A percentile compares a stretch with the other conserved stretches of the same genome.
phyloP scores from a whole-genome alignment of 2,888 invertebrate species.

The Macrosoma leucophasiata region DNA sequence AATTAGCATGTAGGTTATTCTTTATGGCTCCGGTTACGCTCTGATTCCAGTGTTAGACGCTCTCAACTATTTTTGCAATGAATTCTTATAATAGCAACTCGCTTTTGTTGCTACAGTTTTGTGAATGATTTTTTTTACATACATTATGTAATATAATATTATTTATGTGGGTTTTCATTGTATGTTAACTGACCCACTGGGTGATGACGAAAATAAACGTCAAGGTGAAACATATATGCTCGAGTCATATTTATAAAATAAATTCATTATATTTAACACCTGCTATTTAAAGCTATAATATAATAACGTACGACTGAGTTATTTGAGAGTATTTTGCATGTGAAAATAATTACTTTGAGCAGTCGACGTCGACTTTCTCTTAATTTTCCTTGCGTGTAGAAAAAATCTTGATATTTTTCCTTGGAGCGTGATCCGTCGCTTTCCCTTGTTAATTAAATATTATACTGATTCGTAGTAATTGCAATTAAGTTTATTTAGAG shows the following conservation, averaged over 20 bases:
- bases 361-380: conserved; percentile 48
- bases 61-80: conserved; percentile 66
- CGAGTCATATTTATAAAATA: too few relatives aligned
- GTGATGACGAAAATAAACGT: too few relatives aligned
- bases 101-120: conserved; percentile 48
- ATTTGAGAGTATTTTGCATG: conserved; percentile 35
- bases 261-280: too few relatives aligned
- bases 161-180: background rate
- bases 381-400: conserved; percentile 67
- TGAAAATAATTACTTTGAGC: conserved; percentile 21
- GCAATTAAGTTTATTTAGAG: conserved; percentile 58
- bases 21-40: conserved; percentile 67
- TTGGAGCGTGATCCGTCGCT: conserved; percentile 61
- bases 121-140: conserved; percentile 12
- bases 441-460: conserved; percentile 67
- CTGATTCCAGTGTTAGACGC: conserved; percentile 56
- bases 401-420: conserved; percentile 69
- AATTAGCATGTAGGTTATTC: conserved; percentile 72
- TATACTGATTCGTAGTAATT: conserved; percentile 51
- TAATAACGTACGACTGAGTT: background rate
- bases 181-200: too few relatives aligned
- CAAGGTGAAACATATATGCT: too few relatives aligned
- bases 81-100: conserved; percentile 54
- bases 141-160: conserved; percentile 5
- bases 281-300: background rate